Base-by-base conservation (phyloP, 2,888 invertebrate genomes). In the Lasioglossum malachurum region DNA sequence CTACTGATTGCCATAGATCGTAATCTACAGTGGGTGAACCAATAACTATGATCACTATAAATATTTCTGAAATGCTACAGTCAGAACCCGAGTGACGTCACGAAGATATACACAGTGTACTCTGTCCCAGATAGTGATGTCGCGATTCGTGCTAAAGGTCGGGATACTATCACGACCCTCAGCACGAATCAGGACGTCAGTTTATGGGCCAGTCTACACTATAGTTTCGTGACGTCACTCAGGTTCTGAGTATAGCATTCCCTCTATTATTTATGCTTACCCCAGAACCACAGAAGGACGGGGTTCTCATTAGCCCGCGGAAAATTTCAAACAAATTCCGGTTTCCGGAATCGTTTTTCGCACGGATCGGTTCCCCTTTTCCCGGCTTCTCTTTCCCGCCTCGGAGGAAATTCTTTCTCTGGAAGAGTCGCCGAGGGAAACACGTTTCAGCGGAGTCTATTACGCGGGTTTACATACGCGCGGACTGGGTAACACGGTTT, bases 401-500 rank as follows among this genome's bases (percentile, higher is more conserved):
- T 31, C 7, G 64, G 1, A 19, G 64, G 31, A 64, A 64, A 64
- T 64, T 64, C 64, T 64, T 64, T 31, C 31, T 16, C 53, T n/a
- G n/a, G 35, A 19, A 23, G 14, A 53, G 16, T 35, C 75, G 16
- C 41, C 41, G 75, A 19, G 16, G 31, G 46, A 27, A 53, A 35
- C 64, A 10, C 57, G 31, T 76, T 75, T 75, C 60, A 38, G 27
- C 46, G 69, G 31, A 35, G 78, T 64, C 57, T 80, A 75, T 80
- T 49, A 49, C 57, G 31, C 53, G 38, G 82, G 81, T 82, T 79
- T 78, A 64, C 76, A 71, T 75, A 71, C 71, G 78, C 27, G 31
- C 49, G 74, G 57, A 76, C 60, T 44, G n/a, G 80, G 78, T 86
- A 84, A 88, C 84, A 60, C 80, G 79, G 82, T 88, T 89, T 83